phyloP scores from a whole-genome alignment of 35 echinoderm and acorn worm species.

The Stichopus chloronotus region DNA sequence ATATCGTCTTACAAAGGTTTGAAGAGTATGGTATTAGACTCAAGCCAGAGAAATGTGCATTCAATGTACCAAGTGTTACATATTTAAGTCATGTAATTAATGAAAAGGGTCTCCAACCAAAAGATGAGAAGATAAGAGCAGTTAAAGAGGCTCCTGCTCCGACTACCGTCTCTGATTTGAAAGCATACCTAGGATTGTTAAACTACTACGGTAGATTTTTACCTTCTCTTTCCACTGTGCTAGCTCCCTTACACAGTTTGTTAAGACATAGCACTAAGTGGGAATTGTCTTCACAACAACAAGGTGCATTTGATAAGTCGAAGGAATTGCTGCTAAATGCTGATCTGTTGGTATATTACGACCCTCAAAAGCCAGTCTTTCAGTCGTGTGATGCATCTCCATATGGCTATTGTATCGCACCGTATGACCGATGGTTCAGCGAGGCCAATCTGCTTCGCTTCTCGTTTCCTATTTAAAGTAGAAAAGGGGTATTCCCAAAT shows the following conservation, averaged over 20 bases:
- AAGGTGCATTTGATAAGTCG: neutral
- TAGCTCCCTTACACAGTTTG: conserved; percentile 57
- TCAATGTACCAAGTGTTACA: conserved; percentile 25
- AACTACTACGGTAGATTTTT: conserved; percentile 74
- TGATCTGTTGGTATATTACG: conserved; percentile 55
- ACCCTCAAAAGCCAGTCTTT: conserved; percentile 22
- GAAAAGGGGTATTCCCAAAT: conserved; percentile 67
- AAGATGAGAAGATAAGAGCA: conserved; percentile 69
- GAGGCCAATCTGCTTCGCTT: conserved; percentile 62
- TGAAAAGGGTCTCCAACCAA: conserved; percentile 50
- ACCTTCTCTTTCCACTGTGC: conserved; percentile 36
- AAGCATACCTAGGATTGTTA: conserved; percentile 55
- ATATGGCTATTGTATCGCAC: conserved; percentile 30
- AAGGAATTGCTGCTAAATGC: conserved; percentile 30
- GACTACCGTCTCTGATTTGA: conserved; percentile 46
- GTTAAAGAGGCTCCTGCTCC: conserved; percentile 62
- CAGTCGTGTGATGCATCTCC: conserved; percentile 45
- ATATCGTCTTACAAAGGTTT: conserved; percentile 40
- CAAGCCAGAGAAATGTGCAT: conserved; percentile 71
- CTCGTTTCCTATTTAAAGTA: conserved; percentile 29
- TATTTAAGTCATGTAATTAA: conserved; percentile 69
- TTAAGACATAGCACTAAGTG: conserved; percentile 27
- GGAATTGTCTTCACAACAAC: conserved; percentile 13
- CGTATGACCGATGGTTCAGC: conserved; percentile 41
- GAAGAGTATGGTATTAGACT: conserved; percentile 58